Conservation (phyloP, 2,888 invertebrate species). For the Parnassius orleans region DNA sequence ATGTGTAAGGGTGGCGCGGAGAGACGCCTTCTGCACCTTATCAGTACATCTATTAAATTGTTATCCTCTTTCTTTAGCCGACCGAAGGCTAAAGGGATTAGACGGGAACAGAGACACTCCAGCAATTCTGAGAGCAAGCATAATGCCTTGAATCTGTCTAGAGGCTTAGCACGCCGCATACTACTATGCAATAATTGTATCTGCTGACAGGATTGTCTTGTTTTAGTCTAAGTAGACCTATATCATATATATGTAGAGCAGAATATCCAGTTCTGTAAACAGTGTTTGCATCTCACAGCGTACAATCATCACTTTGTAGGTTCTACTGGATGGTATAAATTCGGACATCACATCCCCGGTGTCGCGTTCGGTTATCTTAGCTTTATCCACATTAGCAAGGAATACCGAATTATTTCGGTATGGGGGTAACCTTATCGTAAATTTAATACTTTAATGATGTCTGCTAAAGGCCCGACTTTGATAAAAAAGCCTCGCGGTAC, state of each 20-base stretch:
- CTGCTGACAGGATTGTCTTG: constrained; percentile 4
- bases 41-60: constrained; percentile 54
- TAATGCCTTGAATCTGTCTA: constrained; percentile 32
- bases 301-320: not conserved
- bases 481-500: constrained; percentile 57
- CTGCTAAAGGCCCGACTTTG: constrained; percentile 57
- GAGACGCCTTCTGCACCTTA: constrained; percentile 50
- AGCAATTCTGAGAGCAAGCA: constrained; percentile 40
- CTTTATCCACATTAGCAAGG: constrained; percentile 36
- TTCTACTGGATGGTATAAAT: not conserved
- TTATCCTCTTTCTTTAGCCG: constrained; percentile 52
- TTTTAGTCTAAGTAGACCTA: not conserved
- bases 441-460: constrained; percentile 76
- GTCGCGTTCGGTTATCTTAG: constrained; percentile 21
- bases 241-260: not conserved
- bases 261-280: not conserved
- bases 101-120: constrained; percentile 36
- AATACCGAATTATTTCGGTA: constrained; percentile 47
- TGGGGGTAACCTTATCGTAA: constrained; percentile 62
- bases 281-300: not conserved
- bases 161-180: constrained; percentile 24
- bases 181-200: constrained; percentile 18
- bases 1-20: constrained; percentile 40
- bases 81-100: constrained; percentile 53
- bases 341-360: constrained; percentile 14